Evolutionary conservation across 2,797 vertebrate species (phyloP).

Genomic region (Arrhamphus sclerolepis): DNA sequence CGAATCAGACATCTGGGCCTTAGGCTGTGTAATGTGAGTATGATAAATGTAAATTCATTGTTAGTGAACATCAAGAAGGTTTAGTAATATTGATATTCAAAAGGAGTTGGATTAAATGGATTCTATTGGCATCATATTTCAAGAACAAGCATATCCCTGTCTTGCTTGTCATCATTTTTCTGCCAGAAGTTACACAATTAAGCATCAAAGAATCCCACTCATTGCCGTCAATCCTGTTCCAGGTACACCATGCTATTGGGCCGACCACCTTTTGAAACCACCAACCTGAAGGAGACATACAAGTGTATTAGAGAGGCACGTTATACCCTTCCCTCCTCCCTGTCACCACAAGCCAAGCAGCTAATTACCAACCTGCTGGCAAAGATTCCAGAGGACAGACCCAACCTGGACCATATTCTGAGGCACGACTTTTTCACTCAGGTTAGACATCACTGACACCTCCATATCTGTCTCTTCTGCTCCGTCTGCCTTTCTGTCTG

Average conservation of each 20-base stretch:
- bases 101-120: conserved; percentile 1
- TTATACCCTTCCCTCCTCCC: conserved; percentile 91
- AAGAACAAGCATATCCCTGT: too few species aligned
- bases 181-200: too few species aligned
- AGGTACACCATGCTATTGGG: conserved; percentile 99
- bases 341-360: conserved; percentile 90
- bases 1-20: conserved; percentile 98
- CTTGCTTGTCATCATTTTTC: too few species aligned
- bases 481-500: not conserved
- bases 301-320: conserved; percentile 94
- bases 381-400: conserved; percentile 92
- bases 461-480: not conserved
- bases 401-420: conserved; percentile 91
- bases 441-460: conserved; percentile 69
- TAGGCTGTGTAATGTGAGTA: conserved; percentile 99
- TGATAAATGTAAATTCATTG: conserved; percentile 17
- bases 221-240: conserved; percentile 9
- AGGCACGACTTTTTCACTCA: conserved; percentile 96
- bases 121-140: conserved; percentile 2
- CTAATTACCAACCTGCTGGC: conserved; percentile 92
- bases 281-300: conserved; percentile 97
- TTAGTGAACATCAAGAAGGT: conserved; percentile 3
- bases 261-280: conserved; percentile 96
- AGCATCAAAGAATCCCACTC: not conserved
- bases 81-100: not conserved